Conservation (phyloP, 2,888 invertebrate genomes). For the Eupithecia exiguata region DNA sequence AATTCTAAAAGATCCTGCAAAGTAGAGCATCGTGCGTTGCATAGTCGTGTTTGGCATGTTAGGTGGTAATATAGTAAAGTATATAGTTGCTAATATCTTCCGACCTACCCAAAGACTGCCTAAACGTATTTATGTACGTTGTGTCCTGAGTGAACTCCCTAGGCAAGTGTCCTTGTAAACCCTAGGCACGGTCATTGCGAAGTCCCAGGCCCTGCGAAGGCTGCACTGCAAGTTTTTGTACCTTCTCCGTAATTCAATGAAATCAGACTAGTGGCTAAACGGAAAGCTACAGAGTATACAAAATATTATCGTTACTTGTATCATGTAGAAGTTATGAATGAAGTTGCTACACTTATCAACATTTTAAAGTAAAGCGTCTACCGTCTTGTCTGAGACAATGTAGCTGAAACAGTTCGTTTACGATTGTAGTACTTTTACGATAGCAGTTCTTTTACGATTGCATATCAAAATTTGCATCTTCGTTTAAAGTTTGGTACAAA, state of each 20-base stretch:
- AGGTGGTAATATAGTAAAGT: constrained; percentile 63
- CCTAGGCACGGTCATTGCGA: constrained; percentile 50
- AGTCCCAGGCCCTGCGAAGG: constrained; percentile 70
- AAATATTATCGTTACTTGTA: not conserved
- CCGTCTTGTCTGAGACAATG: not conserved
- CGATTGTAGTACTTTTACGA: not conserved
- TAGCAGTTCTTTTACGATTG: not conserved
- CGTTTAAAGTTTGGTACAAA: constrained; percentile 21
- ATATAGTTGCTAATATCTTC: constrained; percentile 81
- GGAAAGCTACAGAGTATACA: not conserved
- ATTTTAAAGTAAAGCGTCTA: not conserved
- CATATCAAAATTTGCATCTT: not conserved
- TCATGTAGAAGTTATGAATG: not conserved
- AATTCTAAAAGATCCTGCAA: constrained; percentile 48
- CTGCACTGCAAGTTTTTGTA: constrained; percentile 67
- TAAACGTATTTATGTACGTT: constrained; percentile 71
- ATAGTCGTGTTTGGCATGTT: constrained; percentile 56
- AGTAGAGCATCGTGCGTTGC: constrained; percentile 54
- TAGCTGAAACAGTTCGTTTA: not conserved
- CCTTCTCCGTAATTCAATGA: not conserved
- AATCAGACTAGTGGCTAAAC: not conserved
- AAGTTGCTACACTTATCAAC: not conserved
- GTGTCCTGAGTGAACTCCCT: constrained; percentile 70
- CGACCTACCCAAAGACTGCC: constrained; percentile 85
- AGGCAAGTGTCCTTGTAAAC: constrained; percentile 64